Evolutionary conservation across 2,888 invertebrate species (phyloP).

Genomic region (Linnaemya tessellans): DNA sequence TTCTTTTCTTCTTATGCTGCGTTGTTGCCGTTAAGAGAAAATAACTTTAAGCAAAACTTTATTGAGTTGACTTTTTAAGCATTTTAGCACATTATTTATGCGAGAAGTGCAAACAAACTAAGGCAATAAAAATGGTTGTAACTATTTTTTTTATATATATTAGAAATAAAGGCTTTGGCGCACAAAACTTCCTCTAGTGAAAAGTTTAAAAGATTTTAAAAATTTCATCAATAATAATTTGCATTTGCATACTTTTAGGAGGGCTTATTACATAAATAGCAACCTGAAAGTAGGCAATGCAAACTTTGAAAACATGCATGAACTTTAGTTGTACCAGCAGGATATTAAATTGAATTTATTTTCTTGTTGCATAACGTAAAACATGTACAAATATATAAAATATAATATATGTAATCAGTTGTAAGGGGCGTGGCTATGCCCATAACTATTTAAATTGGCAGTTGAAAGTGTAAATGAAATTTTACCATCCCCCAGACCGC

Average conservation of each 20-base stretch:
- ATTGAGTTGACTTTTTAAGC: constrained; percentile 38
- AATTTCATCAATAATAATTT: constrained; percentile 45
- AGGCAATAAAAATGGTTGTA: constrained; percentile 19
- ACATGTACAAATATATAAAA: neutral
- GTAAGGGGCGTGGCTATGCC: too few relatives aligned
- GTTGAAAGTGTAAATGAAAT: too few relatives aligned
- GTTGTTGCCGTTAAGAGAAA: constrained; percentile 18
- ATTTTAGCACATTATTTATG: constrained; percentile 50
- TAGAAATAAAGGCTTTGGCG: neutral
- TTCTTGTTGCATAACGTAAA: neutral
- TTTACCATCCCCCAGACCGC: too few relatives aligned
- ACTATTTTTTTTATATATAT: neutral
- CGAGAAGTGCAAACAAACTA: constrained; percentile 19
- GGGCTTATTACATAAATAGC: too few relatives aligned
- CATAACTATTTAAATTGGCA: too few relatives aligned
- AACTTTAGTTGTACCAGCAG: too few relatives aligned
- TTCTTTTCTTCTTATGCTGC: neutral
- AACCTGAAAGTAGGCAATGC: constrained; percentile 18
- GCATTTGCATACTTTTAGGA: constrained; percentile 18
- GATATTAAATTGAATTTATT: neutral
- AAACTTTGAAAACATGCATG: too few relatives aligned
- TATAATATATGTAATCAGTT: too few relatives aligned
- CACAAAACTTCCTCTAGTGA: neutral
- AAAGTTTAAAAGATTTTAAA: constrained; percentile 1
- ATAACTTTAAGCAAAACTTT: constrained; percentile 33